Evolutionary conservation across 2,888 invertebrate species (phyloP).

Genomic region (Lissocephala sabroskyi): DNA sequence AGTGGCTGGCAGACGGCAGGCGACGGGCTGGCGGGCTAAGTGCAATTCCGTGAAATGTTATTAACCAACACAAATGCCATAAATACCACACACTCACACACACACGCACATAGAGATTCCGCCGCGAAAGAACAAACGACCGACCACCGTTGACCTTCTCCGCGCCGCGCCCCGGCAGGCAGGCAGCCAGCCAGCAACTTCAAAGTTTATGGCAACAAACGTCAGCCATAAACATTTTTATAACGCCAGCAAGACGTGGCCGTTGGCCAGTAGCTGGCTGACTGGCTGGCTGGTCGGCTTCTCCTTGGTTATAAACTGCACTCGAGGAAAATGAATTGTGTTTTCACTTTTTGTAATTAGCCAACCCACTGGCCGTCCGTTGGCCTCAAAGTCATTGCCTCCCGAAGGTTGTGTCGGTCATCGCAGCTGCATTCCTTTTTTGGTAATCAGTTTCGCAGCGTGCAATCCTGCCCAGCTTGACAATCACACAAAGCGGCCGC

Average conservation of each 20-base stretch:
- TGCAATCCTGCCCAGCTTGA: slow-evolving; percentile 7
- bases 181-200: no score
- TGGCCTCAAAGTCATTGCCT: no score
- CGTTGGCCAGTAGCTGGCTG: no score
- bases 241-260: slow-evolving; percentile 36
- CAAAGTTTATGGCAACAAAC: slow-evolving; percentile 45
- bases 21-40: slow-evolving; percentile 8
- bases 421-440: no score
- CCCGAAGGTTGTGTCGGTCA: no score
- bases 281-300: slow-evolving; percentile 2
- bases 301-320: slow-evolving; percentile 43
- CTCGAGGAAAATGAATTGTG: slow-evolving; percentile 43
- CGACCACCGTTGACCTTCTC: neutral
- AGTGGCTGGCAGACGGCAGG: slow-evolving; percentile 7
- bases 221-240: slow-evolving; percentile 50
- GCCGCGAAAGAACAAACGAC: no score
- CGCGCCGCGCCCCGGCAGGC: no score
- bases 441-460: neutral
- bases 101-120: neutral
- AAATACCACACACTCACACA: slow-evolving; percentile 21
- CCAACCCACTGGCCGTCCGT: slow-evolving; percentile 10
- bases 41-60: slow-evolving; percentile 45
- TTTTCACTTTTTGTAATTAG: slow-evolving; percentile 48
- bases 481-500: no score
- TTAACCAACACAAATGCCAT: slow-evolving; percentile 39